Evolutionary conservation across 2,797 vertebrate species (phyloP), one percentile per base, ranked within the genome.

Genomic region (Microctenopoma steveboyesi): DNA sequence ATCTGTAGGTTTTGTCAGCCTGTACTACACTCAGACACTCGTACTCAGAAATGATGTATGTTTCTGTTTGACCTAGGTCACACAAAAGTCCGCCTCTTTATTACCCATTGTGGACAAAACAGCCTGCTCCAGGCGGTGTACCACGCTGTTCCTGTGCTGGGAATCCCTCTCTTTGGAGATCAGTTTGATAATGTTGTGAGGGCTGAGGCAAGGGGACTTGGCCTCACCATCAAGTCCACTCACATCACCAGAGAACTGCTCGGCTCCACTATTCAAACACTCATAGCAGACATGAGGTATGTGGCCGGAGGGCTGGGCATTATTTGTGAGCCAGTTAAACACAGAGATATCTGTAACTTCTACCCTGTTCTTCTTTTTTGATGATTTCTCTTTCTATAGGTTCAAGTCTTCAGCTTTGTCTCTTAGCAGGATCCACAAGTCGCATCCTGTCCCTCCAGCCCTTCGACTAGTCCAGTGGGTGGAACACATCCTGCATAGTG

Each of bases 51-150:
- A 9, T 39, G 11, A 12, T 3, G 11, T 7, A 5, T 48, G 64
- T 59, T 33, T 51, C 16, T 58, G 4, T 80, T 56, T 28, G 49
- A 40, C 27, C 11, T 40, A 91, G 93, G 91, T 8, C 94, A 95
- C 53, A 73, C 88, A 16, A 90, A 83, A 45, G 85, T 56, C 0
- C 51, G 82, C 35, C 91, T 95, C 16, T 90, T 94, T 25, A 83
- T 94, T 60, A 94, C 91, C 9, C 94, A 95, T 3, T 91, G 93
- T 3, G 93, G 93, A 9, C 67, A 93, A 22, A 95, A 94, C 72
- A 95, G 94, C 57, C 45, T 95, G 28, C 87, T 92, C 18, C 92
- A 95, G 81, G 88, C 93, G 1, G 89, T 94, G 64, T 93, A 91
- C 49, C 92, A 94, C 9, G 93, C 87, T 0, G 86, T 94, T 13